phyloP scores from a whole-genome alignment of 2,888 invertebrate species.

The Scaptodrosophila latifasciaeformis region DNA sequence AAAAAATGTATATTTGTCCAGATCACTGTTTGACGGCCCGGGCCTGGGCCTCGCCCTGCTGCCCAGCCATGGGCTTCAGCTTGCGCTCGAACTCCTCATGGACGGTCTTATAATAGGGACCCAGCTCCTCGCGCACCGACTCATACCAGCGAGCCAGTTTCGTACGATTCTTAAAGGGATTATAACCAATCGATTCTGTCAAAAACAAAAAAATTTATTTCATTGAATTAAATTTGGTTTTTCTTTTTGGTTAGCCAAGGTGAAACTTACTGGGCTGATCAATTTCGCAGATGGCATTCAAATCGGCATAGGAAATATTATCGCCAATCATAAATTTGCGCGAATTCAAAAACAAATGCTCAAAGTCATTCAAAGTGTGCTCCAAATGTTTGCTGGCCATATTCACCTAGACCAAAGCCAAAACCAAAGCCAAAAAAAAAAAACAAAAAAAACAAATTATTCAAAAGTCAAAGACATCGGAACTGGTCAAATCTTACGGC shows the following conservation, averaged over 20 bases:
- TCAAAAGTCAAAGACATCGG: neutral
- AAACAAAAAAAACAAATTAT: neutral
- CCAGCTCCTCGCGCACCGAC: slow-evolving; percentile 78
- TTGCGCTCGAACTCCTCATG: slow-evolving; percentile 68
- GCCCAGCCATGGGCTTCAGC: slow-evolving; percentile 50
- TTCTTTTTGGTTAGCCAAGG: too few relatives aligned
- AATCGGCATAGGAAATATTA: slow-evolving; percentile 82
- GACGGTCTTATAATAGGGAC: slow-evolving; percentile 81
- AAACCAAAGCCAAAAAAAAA: too few relatives aligned
- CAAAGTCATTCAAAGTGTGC: slow-evolving; percentile 78
- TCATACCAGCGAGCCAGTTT: slow-evolving; percentile 81
- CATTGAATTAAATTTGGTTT: neutral
- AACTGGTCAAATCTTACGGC: too few relatives aligned
- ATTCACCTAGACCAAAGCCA: slow-evolving; percentile 65
- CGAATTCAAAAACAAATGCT: slow-evolving; percentile 76
- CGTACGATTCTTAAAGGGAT: slow-evolving; percentile 78
- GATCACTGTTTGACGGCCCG: slow-evolving; percentile 63
- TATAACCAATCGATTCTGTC: slow-evolving; percentile 81
- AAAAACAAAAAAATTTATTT: slow-evolving; percentile 8
- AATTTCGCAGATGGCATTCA: slow-evolving; percentile 84
- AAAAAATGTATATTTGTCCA: neutral
- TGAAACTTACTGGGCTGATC: slow-evolving; percentile 83
- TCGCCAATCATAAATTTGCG: slow-evolving; percentile 79
- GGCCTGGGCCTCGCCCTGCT: slow-evolving; percentile 47
- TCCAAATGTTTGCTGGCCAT: slow-evolving; percentile 76